Evolutionary conservation across 2,888 invertebrate species (phyloP).

Genomic region (Caenorhabditis macrosperma): DNA sequence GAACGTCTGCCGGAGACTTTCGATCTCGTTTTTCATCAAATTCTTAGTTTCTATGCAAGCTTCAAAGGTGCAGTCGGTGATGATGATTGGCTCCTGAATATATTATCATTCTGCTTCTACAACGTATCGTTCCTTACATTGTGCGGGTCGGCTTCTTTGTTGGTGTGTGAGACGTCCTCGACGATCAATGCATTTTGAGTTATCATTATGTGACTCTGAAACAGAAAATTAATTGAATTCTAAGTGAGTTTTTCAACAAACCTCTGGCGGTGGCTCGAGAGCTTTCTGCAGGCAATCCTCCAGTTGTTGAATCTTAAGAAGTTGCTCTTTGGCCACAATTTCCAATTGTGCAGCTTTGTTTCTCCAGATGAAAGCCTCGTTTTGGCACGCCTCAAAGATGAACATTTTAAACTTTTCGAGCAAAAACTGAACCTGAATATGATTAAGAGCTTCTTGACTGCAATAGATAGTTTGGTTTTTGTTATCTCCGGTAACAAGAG

Average conservation of each 20-base stretch:
- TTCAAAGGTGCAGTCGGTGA: slow-evolving; percentile 69
- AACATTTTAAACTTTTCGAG: no score
- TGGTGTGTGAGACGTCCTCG: slow-evolving; percentile 35
- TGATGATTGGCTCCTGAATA: slow-evolving; percentile 44
- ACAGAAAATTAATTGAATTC: background rate
- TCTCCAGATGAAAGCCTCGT: slow-evolving; percentile 79
- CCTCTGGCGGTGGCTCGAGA: slow-evolving; percentile 23
- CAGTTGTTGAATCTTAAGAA: slow-evolving; percentile 63
- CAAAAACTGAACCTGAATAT: slow-evolving; percentile 68
- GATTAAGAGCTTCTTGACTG: slow-evolving; percentile 67
- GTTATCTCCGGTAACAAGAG: slow-evolving; percentile 42
- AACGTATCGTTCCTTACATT: slow-evolving; percentile 34
- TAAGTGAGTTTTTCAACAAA: no score
- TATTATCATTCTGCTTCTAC: background rate
- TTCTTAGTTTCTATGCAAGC: slow-evolving; percentile 70
- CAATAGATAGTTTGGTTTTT: slow-evolving; percentile 62
- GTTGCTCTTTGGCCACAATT: slow-evolving; percentile 76
- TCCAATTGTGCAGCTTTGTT: slow-evolving; percentile 79
- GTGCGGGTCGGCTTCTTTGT: slow-evolving; percentile 25
- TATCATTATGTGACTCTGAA: slow-evolving; percentile 44
- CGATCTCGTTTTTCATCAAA: slow-evolving; percentile 72
- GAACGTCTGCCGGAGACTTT: slow-evolving; percentile 69
- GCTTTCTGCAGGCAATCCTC: slow-evolving; percentile 51
- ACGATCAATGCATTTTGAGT: slow-evolving; percentile 45
- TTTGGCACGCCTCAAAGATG: slow-evolving; percentile 75